A percentile compares a stretch with the other conserved stretches of the same genome.
phyloP scores from a whole-genome alignment of 2,888 invertebrate genomes.

The Thereva nobilitata region DNA sequence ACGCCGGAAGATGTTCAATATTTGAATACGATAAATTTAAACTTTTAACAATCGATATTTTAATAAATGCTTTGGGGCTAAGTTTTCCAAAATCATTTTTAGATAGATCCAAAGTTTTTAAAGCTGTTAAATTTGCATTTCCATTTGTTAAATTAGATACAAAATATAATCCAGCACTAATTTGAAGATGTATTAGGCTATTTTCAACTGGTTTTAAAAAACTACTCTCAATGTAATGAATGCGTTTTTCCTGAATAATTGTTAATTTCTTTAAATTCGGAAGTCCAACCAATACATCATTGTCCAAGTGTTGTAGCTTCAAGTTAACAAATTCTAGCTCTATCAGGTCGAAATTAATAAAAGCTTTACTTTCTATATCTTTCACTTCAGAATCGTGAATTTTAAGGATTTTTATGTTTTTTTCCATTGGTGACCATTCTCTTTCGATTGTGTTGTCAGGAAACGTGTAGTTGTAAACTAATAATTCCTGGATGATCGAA shows the following conservation, averaged over 20 bases:
- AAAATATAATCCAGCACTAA: slow-evolving; percentile 46
- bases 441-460: not conserved
- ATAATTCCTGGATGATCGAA: not conserved
- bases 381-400: not conserved
- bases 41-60: slow-evolving; percentile 48
- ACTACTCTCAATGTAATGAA: slow-evolving; percentile 41
- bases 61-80: slow-evolving; percentile 43
- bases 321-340: not conserved
- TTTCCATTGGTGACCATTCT: slow-evolving; percentile 1
- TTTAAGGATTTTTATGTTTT: not conserved
- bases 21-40: slow-evolving; percentile 48
- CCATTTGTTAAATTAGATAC: slow-evolving; percentile 46
- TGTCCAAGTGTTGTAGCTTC: not conserved
- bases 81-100: slow-evolving; percentile 47
- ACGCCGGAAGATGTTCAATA: slow-evolving; percentile 46
- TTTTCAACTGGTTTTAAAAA: slow-evolving; percentile 48
- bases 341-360: not conserved
- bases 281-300: not conserved
- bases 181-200: slow-evolving; percentile 46
- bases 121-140: slow-evolving; percentile 45
- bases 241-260: slow-evolving; percentile 44
- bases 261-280: slow-evolving; percentile 43
- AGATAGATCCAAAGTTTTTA: slow-evolving; percentile 48
- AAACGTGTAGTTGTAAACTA: slow-evolving; percentile 5
- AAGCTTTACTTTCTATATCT: not conserved